phyloP scores from a whole-genome alignment of 2,888 invertebrate genomes.

The Limenitis camilla region DNA sequence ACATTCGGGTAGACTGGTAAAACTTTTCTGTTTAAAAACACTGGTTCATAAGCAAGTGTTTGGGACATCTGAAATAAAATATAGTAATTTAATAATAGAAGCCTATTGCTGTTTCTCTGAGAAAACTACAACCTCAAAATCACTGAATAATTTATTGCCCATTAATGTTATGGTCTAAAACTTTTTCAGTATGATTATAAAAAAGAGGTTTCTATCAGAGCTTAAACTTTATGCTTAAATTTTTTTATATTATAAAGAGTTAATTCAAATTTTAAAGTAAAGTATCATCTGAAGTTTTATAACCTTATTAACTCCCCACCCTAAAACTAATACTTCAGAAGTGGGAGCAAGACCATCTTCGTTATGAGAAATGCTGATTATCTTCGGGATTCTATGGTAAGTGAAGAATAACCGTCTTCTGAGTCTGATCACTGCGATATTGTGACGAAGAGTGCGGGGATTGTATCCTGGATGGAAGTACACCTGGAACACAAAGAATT shows the following conservation, averaged over 20 bases:
- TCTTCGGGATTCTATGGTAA: constrained; percentile 47
- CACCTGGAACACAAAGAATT: constrained; percentile 36
- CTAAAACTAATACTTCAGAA: constrained; percentile 50
- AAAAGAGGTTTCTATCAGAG: too few species aligned
- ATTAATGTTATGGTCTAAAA: too few species aligned
- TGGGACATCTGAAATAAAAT: constrained; percentile 45
- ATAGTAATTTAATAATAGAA: too few species aligned
- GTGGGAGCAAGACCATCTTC: constrained; percentile 35
- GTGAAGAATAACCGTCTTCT: constrained; percentile 41
- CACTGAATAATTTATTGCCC: too few species aligned
- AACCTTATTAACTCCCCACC: constrained; percentile 66
- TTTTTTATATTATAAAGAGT: neutral
- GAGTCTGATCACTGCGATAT: constrained; percentile 55
- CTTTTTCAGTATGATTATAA: too few species aligned
- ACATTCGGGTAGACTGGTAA: constrained; percentile 55
- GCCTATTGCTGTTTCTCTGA: too few species aligned
- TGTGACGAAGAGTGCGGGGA: constrained; percentile 47
- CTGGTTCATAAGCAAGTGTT: constrained; percentile 50
- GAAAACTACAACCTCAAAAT: too few species aligned
- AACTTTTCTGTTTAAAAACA: constrained; percentile 53
- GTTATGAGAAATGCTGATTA: constrained; percentile 41
- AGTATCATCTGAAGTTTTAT: neutral
- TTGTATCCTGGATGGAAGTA: constrained; percentile 62
- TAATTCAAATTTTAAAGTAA: too few species aligned
- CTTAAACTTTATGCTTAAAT: neutral